Conservation (phyloP, 2,797 vertebrate species). For the Kryptopterus vitreolus region DNA sequence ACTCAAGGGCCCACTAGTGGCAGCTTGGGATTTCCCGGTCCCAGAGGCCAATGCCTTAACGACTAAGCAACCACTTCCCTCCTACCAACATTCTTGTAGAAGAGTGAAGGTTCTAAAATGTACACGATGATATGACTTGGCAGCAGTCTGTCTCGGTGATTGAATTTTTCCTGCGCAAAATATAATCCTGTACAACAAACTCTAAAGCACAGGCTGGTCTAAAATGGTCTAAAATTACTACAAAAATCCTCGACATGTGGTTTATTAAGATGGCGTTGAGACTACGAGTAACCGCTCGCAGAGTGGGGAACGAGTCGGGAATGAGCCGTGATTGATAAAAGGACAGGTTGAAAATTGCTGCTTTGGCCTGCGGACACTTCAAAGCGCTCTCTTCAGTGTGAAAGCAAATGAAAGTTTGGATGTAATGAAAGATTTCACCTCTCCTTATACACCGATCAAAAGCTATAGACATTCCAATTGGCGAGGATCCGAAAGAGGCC, state of each 20-base stretch:
- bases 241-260: not conserved
- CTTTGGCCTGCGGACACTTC: slow-evolving; percentile 29
- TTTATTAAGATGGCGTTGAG: slow-evolving; percentile 3
- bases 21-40: no score
- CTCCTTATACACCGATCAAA: slow-evolving; percentile 15
- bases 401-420: slow-evolving; percentile 18
- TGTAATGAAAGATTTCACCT: slow-evolving; percentile 11
- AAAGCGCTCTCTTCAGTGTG: slow-evolving; percentile 21
- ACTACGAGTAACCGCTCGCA: not conserved
- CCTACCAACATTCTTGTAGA: no score
- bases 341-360: slow-evolving; percentile 19
- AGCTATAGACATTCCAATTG: slow-evolving; percentile 36
- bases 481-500: slow-evolving; percentile 18
- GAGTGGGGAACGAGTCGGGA: not conserved
- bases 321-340: slow-evolving; percentile 22
- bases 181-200: not conserved
- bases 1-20: no score
- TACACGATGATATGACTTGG: not conserved
- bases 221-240: slow-evolving; percentile 6
- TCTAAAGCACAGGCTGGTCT: not conserved
- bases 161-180: not conserved
- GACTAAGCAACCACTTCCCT: no score
- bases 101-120: no score
- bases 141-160: not conserved
- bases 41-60: no score